Evolutionary conservation across 2,113 vertebrate species (phyloP).

Genomic region (Onychorhynchus coronatus): DNA sequence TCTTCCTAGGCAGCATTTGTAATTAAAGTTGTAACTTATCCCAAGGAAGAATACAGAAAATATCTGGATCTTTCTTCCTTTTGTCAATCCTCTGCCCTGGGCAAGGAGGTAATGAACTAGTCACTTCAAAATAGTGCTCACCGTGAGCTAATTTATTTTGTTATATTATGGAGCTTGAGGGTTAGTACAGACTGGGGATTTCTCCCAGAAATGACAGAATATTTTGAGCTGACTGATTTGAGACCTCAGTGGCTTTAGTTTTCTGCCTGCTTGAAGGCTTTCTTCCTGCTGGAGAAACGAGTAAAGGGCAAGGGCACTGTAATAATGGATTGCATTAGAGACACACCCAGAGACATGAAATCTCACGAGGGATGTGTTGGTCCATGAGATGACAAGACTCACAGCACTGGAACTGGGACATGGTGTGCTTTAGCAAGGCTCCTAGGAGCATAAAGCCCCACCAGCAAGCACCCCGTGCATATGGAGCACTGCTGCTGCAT

Average conservation of each 20-base stretch:
- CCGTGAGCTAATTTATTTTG: background rate
- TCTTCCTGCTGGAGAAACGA: background rate
- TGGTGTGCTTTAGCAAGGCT: background rate
- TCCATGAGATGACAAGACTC: background rate
- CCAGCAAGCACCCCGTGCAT: background rate
- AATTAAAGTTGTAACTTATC: conserved; percentile 30
- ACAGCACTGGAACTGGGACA: background rate
- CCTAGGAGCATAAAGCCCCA: background rate
- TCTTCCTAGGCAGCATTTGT: background rate
- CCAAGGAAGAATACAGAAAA: conserved; percentile 19
- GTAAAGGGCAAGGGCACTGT: background rate
- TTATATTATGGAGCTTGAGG: background rate
- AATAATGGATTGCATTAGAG: background rate
- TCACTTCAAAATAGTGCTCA: background rate
- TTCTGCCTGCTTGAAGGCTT: background rate
- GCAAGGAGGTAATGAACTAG: conserved; percentile 22
- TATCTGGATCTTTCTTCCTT: background rate
- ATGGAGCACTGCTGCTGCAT: background rate
- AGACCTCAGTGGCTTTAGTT: background rate
- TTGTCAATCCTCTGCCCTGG: background rate
- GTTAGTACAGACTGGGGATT: background rate
- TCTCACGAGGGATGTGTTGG: background rate
- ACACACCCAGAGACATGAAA: rapidly evolving
- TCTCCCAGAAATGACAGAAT: background rate
- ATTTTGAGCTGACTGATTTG: background rate